A percentile compares a stretch with the other conserved stretches of the same genome.
Evolutionary conservation across 2,113 vertebrate genomes (phyloP).

Genomic region (Phocoena sinus): DNA sequence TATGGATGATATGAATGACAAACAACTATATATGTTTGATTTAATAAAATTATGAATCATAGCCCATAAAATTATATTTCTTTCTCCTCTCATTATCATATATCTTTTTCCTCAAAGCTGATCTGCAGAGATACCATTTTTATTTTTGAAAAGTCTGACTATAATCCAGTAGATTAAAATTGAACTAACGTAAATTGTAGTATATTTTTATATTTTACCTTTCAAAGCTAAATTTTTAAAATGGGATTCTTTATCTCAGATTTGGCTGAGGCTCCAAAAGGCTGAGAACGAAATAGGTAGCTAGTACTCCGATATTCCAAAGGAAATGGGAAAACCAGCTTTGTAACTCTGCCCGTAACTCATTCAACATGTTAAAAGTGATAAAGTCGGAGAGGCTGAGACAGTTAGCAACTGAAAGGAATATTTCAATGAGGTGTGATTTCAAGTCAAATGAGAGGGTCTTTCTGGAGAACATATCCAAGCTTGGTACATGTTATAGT

Average conservation of each 20-base stretch:
- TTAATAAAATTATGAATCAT: slow-evolving; percentile 2
- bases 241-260: background rate
- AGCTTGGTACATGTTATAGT: background rate
- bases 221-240: background rate
- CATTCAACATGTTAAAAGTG: background rate
- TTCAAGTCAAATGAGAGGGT: background rate
- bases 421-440: background rate
- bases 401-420: background rate
- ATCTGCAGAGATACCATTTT: background rate
- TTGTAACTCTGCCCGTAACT: background rate
- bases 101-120: background rate
- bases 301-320: background rate
- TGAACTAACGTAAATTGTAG: background rate
- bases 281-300: background rate
- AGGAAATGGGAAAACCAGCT: slow-evolving; percentile 8
- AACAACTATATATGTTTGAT: background rate
- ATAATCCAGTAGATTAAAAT: background rate
- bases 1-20: background rate
- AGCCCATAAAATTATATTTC: background rate
- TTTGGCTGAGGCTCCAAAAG: background rate
- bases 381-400: background rate
- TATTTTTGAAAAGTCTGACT: background rate
- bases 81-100: background rate
- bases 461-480: background rate
- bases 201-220: slow-evolving; percentile 11